These are phyloP conservation scores for Choristoneura fumiferana DNA, from an alignment of 1,140 invertebrate species.

Conservation along the genomic window DNA sequence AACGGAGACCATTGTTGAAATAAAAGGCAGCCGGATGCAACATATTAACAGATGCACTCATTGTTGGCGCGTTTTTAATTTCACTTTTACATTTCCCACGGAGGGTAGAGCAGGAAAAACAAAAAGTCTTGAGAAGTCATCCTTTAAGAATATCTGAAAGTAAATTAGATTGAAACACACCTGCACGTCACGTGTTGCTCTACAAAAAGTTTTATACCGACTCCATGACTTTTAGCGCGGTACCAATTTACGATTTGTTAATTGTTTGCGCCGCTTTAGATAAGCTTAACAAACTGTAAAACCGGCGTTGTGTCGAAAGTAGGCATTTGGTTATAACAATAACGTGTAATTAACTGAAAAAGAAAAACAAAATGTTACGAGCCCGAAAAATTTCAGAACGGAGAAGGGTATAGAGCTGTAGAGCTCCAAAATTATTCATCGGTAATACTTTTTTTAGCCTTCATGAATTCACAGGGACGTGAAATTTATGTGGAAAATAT, in stretches of 20 bases:
- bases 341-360: too few species aligned
- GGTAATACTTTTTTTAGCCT: neutral
- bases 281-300: constrained; percentile 55
- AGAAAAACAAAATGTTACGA: too few species aligned
- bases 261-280: constrained; percentile 62
- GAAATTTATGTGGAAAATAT: constrained; percentile 21
- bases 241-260: constrained; percentile 63
- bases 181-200: constrained; percentile 27
- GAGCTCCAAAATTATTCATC: too few species aligned
- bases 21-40: constrained; percentile 57
- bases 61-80: constrained; percentile 40
- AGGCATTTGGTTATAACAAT: too few species aligned
- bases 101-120: constrained; percentile 30
- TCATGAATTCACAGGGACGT: neutral
- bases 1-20: constrained; percentile 54
- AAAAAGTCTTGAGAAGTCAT: constrained; percentile 19
- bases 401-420: too few species aligned
- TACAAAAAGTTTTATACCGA: constrained; percentile 36
- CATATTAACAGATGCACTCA: constrained; percentile 34
- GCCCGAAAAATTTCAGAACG: too few species aligned
- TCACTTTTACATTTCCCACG: constrained; percentile 38
- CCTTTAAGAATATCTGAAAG: constrained; percentile 7
- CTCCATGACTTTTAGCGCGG: constrained; percentile 41
- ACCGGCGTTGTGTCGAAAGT: neutral
- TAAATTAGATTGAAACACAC: constrained; percentile 13